These are phyloP conservation scores for Dasyornis broadbenti DNA, from an alignment of 2,113 vertebrate species.

Conservation along the genomic window DNA sequence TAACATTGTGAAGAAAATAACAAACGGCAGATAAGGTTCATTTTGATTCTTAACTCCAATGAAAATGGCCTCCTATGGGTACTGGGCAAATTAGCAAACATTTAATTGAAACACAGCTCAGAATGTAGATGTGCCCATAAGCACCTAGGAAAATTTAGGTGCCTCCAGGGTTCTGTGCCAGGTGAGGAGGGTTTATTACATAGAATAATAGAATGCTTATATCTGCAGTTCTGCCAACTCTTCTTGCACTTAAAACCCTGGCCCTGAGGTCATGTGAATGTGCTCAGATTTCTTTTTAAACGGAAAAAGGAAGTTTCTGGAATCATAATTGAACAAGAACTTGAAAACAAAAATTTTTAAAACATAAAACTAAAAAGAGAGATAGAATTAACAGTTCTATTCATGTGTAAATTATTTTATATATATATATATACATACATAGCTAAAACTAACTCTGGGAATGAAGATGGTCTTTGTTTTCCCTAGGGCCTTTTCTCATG, in stretches of 20 bases:
- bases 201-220: not conserved
- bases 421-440: not conserved
- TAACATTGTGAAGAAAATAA: not conserved
- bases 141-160: not conserved
- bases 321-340: not conserved
- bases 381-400: not conserved
- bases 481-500: not conserved
- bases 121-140: not conserved
- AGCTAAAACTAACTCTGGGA: not conserved
- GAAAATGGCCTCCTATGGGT: not conserved
- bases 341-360: not conserved
- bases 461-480: not conserved
- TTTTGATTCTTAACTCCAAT: not conserved
- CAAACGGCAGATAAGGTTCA: not conserved
- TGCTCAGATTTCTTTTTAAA: not conserved
- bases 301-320: not conserved
- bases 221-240: not conserved
- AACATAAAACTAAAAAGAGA: not conserved
- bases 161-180: not conserved
- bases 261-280: not conserved
- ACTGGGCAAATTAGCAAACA: constrained; percentile 14
- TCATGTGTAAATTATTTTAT: not conserved
- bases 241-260: not conserved
- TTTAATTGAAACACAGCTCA: not conserved
- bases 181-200: not conserved